phyloP scores from a whole-genome alignment of 2,113 vertebrate genomes.

The Dasyurus viverrinus region DNA sequence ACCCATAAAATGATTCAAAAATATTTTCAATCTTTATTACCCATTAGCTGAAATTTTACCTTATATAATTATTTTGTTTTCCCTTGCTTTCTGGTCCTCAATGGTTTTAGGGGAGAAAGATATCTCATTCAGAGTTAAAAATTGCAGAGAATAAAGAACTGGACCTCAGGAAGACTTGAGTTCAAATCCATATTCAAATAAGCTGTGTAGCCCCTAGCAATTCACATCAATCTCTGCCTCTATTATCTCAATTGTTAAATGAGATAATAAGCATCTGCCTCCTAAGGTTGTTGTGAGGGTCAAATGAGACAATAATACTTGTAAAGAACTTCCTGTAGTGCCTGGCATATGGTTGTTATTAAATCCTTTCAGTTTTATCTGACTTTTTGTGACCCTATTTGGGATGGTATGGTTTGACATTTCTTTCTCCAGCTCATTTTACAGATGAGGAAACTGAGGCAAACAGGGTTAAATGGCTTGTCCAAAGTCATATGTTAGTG shows the following conservation, averaged over 20 bases:
- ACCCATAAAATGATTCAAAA: background rate
- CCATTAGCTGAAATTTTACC: background rate
- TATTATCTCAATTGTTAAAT: background rate
- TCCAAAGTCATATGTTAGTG: too few relatives aligned
- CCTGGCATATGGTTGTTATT: background rate
- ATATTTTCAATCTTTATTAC: background rate
- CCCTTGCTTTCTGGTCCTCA: background rate
- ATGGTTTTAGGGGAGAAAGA: background rate
- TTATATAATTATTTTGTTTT: background rate
- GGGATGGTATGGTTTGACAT: background rate
- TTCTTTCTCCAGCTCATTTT: background rate
- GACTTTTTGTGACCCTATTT: background rate
- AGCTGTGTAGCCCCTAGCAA: too few relatives aligned
- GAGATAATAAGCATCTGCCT: background rate
- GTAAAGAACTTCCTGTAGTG: background rate
- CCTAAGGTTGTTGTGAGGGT: background rate
- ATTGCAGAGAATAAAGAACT: too few relatives aligned
- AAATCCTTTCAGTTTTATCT: background rate
- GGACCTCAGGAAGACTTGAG: too few relatives aligned
- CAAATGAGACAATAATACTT: background rate
- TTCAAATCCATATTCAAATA: too few relatives aligned
- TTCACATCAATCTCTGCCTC: background rate
- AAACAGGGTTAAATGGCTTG: too few relatives aligned
- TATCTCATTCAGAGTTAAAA: background rate
- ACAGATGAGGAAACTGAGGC: background rate